Conservation (phyloP, 2,113 vertebrate genomes). For the Leptosomus discolor region DNA sequence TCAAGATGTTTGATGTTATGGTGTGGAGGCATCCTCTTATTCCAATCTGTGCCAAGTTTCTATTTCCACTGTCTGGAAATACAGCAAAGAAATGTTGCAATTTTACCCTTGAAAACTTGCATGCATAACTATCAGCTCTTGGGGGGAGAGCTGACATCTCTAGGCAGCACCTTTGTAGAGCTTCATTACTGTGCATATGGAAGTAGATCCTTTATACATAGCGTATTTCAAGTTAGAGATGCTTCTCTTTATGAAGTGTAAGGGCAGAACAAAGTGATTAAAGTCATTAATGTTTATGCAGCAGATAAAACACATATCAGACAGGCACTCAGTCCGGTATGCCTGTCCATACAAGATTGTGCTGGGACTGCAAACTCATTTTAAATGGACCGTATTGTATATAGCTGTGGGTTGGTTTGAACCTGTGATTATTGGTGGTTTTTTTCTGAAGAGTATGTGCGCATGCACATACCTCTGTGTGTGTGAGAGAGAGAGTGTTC, state of each 20-base stretch:
- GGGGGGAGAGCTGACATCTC: not conserved
- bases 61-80: not conserved
- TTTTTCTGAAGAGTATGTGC: not conserved
- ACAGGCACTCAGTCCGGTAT: not conserved
- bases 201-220: not conserved
- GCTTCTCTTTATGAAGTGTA: not conserved
- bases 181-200: slow-evolving; percentile 11
- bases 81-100: not conserved
- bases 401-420: not conserved
- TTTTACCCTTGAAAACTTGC: slow-evolving; percentile 20
- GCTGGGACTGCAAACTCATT: not conserved
- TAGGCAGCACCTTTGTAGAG: not conserved
- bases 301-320: not conserved
- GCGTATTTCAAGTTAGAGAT: not conserved
- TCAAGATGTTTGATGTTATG: not conserved
- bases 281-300: slow-evolving; percentile 16
- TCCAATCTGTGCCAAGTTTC: not conserved
- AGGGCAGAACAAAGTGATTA: slow-evolving; percentile 27
- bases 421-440: not conserved
- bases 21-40: not conserved
- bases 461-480: accelerated
- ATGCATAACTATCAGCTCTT: not conserved
- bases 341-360: not conserved
- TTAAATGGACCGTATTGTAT: not conserved
- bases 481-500: not conserved